Percentiles rank a stretch among this genome's conserved stretches.
Evolutionary conservation across 2,888 invertebrate genomes (phyloP).

Genomic region (Bhutanitis thaidina): DNA sequence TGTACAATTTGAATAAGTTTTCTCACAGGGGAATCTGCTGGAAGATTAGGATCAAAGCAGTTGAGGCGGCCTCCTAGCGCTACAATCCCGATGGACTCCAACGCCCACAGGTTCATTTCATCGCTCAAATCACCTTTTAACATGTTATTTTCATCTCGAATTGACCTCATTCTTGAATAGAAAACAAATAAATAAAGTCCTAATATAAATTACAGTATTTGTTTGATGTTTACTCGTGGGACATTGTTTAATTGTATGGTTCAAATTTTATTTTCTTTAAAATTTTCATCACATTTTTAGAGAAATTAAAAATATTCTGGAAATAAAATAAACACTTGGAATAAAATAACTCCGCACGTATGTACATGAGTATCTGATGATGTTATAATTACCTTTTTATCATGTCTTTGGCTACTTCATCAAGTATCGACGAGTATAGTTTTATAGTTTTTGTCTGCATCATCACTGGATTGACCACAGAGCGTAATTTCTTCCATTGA

Average conservation of each 20-base stretch:
- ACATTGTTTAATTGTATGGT: too few relatives aligned
- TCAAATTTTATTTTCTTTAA: too few relatives aligned
- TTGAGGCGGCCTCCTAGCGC: constrained; percentile 58
- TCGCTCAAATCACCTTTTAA: constrained; percentile 75
- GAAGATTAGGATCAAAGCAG: constrained; percentile 49
- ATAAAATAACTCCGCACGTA: too few relatives aligned
- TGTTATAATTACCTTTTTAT: constrained; percentile 70
- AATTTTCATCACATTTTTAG: too few relatives aligned
- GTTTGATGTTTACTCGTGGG: too few relatives aligned
- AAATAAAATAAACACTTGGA: too few relatives aligned
- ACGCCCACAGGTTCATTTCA: constrained; percentile 81
- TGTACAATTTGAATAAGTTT: constrained; percentile 52
- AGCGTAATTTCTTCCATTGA: constrained; percentile 87
- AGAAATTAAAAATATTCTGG: too few relatives aligned
- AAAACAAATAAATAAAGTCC: neutral
- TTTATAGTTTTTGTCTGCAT: constrained; percentile 86
- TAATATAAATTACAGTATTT: too few relatives aligned
- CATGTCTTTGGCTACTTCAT: constrained; percentile 84
- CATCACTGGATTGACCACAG: constrained; percentile 87
- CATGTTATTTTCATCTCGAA: constrained; percentile 73
- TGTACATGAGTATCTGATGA: too few relatives aligned
- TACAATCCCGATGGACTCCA: constrained; percentile 76
- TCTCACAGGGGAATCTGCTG: constrained; percentile 50
- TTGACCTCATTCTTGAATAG: constrained; percentile 68
- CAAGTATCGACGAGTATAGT: constrained; percentile 82